A percentile compares a stretch with the other conserved stretches of the same genome.
These are phyloP conservation scores for Dichetophora obliterata DNA, from an alignment of 2,888 invertebrate species.

Conservation along the genomic window DNA sequence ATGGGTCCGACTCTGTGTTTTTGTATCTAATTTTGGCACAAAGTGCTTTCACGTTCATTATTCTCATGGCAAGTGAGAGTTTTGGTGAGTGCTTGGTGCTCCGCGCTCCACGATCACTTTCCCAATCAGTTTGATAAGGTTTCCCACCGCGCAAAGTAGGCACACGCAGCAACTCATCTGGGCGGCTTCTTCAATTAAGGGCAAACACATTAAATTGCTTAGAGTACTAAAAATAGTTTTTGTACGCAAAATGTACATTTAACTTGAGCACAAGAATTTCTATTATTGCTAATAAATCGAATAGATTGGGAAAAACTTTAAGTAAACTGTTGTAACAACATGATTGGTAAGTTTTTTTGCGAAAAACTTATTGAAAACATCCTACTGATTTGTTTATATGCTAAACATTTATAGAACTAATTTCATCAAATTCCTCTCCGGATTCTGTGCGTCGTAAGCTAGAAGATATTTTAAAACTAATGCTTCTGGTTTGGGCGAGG, in stretches of 20 bases:
- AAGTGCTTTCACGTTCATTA: constrained; percentile 47
- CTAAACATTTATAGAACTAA: constrained; percentile 58
- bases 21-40: constrained; percentile 60
- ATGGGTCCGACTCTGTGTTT: constrained; percentile 43
- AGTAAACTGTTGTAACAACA: not conserved
- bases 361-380: no score
- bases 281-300: not conserved
- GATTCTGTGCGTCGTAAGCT: constrained; percentile 76
- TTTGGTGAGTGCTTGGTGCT: not conserved
- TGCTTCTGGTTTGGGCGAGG: constrained; percentile 86
- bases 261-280: not conserved
- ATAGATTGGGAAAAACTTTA: not conserved
- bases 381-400: constrained; percentile 16
- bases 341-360: constrained; percentile 34
- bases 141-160: constrained; percentile 5
- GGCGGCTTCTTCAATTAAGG: not conserved
- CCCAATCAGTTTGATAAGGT: constrained; percentile 25
- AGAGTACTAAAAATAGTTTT: constrained; percentile 28
- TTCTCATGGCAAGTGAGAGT: not conserved
- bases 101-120: constrained; percentile 22
- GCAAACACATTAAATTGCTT: constrained; percentile 10
- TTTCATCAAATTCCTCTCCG: constrained; percentile 62
- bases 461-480: constrained; percentile 84
- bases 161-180: not conserved
- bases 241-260: not conserved